Base-by-base conservation (phyloP, 1,140 invertebrate genomes). In the Chelonus insularis region DNA sequence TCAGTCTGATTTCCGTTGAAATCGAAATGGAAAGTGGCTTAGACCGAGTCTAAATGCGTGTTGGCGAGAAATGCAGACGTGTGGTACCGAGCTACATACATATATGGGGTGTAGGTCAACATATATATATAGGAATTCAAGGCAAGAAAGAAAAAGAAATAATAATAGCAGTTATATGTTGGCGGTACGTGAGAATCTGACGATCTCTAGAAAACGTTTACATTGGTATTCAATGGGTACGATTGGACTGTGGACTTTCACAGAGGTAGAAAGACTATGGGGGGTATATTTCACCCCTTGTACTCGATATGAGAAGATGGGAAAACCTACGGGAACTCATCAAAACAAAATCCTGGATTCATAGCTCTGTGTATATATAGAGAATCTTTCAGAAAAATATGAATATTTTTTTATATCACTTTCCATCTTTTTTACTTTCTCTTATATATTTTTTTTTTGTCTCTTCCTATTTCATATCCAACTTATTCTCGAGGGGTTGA, bases 161-260 rank as follows among this genome's bases (percentile, higher is more conserved):
- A 14, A 9, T 29, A 34, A 56, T 62, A 62, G 48, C 39, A 41
- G 66, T 25, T 45, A 45, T 52, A 60, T 50, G 14, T 20, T 25
- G 47, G 20, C n/a, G 20, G 32, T 58, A 62, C 60, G 65, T 65
- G 64, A 73, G 67, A 64, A 67, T 67, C 60, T 60, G 56, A 47
- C 37, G 57, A 58, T 68, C 54, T 48, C 59, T 47, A 57, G 37
- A 47, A 47, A 59, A 60, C 70, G 65, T 73, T 74, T 74, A 68
- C 72, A 74, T 74, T 73, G 72, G 68, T 71, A 74, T 74, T 74
- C 72, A 73, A 73, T 73, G 64, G 69, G 47, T 39, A 43, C 70
- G 70, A 73, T 74, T 72, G 66, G 72, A 68, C 70, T 66, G 70
- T 69, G 60, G 64, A 63, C 64, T 73, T 73, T 68, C 60, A 29